phyloP scores from a whole-genome alignment of 2,797 vertebrate species.

The Syndactyla subalaris region DNA sequence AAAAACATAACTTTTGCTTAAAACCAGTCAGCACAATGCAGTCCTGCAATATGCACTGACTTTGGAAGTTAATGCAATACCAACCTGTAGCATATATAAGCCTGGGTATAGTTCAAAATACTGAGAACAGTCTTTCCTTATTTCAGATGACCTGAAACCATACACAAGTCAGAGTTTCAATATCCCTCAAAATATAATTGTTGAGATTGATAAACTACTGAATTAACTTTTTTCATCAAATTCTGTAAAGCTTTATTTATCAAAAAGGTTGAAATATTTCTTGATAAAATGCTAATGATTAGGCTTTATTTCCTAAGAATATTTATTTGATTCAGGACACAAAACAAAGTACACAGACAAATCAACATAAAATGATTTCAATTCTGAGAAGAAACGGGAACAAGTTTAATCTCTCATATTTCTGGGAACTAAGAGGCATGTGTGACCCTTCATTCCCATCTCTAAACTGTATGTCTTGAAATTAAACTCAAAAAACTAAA shows the following conservation, averaged over 20 bases:
- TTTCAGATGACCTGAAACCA: not conserved
- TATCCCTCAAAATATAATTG: not conserved
- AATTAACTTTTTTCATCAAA: not conserved
- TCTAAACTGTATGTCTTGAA: not conserved
- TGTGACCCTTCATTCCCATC: not conserved
- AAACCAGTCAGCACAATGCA: not conserved
- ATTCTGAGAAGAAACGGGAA: not conserved
- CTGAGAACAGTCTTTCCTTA: not conserved
- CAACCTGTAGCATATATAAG: not conserved
- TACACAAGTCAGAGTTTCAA: not conserved
- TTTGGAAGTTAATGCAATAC: not conserved
- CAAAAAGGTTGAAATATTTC: not conserved
- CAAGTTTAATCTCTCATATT: not conserved
- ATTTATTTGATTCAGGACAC: not conserved
- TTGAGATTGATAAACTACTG: not conserved
- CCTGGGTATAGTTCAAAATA: not conserved
- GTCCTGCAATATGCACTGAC: not conserved
- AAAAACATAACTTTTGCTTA: accelerated
- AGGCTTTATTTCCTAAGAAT: not conserved
- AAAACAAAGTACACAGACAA: not conserved
- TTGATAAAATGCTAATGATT: not conserved
- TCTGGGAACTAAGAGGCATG: not conserved
- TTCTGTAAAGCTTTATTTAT: not conserved
- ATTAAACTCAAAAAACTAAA: not conserved
- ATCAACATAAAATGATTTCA: not conserved